Evolutionary conservation across 2,113 vertebrate genomes (phyloP).

Genomic region (Notechis scutatus): DNA sequence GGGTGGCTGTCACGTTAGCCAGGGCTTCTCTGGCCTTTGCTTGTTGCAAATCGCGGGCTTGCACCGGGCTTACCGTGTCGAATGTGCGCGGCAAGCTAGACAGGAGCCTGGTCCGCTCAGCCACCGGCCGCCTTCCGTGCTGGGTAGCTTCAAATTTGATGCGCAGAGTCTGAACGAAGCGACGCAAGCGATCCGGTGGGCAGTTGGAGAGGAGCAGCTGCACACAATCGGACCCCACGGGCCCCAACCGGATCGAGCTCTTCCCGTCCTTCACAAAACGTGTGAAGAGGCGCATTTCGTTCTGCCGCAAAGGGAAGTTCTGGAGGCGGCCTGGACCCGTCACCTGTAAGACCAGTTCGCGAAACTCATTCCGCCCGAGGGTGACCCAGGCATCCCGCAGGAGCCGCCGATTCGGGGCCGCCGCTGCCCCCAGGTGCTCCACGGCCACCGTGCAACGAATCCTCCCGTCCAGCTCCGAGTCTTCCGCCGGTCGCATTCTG

Average conservation of each 20-base stretch:
- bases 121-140: constrained; percentile 47
- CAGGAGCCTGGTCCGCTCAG: constrained; percentile 73
- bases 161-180: constrained; percentile 84
- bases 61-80: constrained; percentile 84
- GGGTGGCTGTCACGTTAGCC: neutral
- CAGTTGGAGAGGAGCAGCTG: constrained; percentile 92
- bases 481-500: constrained; percentile 48
- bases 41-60: constrained; percentile 80
- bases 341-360: constrained; percentile 80
- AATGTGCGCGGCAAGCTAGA: constrained; percentile 78
- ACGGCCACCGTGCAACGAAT: constrained; percentile 80
- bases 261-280: constrained; percentile 83
- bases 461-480: constrained; percentile 53
- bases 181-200: constrained; percentile 77
- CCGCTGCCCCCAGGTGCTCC: constrained; percentile 77
- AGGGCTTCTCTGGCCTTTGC: neutral
- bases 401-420: constrained; percentile 69
- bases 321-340: constrained; percentile 62
- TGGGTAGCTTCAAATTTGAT: constrained; percentile 76
- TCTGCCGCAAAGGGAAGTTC: constrained; percentile 71
- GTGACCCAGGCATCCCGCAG: constrained; percentile 74
- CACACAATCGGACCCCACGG: constrained; percentile 36
- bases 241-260: constrained; percentile 74
- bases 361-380: constrained; percentile 86
- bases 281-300: constrained; percentile 75